A percentile compares a stretch with the other conserved stretches of the same genome.
Evolutionary conservation across 2,888 invertebrate species (phyloP).

Genomic region (Cosmia trapezina): DNA sequence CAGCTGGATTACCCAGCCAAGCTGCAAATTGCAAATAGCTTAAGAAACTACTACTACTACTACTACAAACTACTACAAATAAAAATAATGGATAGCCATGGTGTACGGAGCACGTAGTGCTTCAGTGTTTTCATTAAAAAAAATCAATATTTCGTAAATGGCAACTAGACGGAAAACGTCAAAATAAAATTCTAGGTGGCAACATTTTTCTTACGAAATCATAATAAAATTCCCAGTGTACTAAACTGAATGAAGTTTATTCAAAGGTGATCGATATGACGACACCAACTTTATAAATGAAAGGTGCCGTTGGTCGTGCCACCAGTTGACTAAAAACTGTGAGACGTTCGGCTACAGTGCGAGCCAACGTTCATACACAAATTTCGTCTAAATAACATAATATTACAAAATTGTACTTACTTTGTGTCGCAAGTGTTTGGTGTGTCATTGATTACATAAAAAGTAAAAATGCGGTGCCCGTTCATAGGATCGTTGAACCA

Average conservation of each 20-base stretch:
- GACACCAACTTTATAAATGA: conserved; percentile 89
- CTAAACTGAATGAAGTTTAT: too few relatives aligned
- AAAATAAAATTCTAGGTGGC: conserved; percentile 45
- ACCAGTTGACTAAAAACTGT: conserved; percentile 82
- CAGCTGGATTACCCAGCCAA: too few relatives aligned
- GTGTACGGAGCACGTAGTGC: not conserved
- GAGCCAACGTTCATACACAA: conserved; percentile 85
- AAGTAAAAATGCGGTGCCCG: conserved; percentile 96
- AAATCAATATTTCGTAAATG: not conserved
- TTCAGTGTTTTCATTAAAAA: conserved; percentile 2
- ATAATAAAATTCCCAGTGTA: conserved; percentile 68
- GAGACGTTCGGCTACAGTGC: conserved; percentile 89
- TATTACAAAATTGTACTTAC: conserved; percentile 68
- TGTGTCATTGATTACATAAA: conserved; percentile 87
- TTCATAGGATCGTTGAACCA: conserved; percentile 95
- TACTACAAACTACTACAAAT: too few relatives aligned
- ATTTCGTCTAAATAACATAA: conserved; percentile 68
- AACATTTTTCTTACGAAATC: conserved; percentile 36
- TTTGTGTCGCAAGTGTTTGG: conserved; percentile 78
- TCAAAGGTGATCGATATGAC: conserved; percentile 89
- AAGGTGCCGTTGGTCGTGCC: conserved; percentile 78
- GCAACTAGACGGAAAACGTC: conserved; percentile 43
- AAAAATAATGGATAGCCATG: not conserved
- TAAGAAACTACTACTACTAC: too few relatives aligned
- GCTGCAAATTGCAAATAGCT: too few relatives aligned